Evolutionary conservation across 2,797 vertebrate species (phyloP), one percentile per base, ranked within the genome.

Genomic region (Sebastolobus alascanus): DNA sequence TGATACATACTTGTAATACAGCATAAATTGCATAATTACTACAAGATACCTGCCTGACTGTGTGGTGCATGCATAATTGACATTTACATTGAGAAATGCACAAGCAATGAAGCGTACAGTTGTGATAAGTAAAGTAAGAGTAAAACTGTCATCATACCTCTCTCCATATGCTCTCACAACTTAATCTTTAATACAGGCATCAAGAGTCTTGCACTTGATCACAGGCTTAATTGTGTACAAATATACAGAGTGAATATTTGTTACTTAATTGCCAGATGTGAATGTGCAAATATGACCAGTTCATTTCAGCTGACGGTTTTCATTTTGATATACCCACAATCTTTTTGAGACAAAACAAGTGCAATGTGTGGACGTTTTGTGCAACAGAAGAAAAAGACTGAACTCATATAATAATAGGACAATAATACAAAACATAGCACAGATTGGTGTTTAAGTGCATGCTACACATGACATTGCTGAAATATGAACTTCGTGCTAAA

Each of bases 401-500:
- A 90, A 76, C 63, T 77, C 70, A 79, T 16, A 14, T n/a, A 46
- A 87, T 68, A 81, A 86, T n/a, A 58, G 75, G 54, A 92, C 71
- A 83, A 79, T 70, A 72, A 86, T 61, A 86, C 58, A 86, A 89
- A 92, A 92, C 67, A 90, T 73, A 92, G 77, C 73, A 70, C 73
- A 83, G 74, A 84, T 84, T 90, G 92, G 85, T 93, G 82, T 85
- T 85, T 86, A 96, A 96, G 95, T 96, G 94, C 94, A 85, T 92
- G 90, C 86, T 90, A 91, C 84, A 89, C 56, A 25, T 87, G 78
- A 83, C 67, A 82, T 91, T 73, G 88, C 77, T 84, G 84, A 91
- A 87, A 88, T 73, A 89, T 35, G 83, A 91, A 91, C 84, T 92
- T 91, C 93, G 92, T 91, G 88, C 90, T 92, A 80, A 86, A 71